Evolutionary conservation across 2,888 invertebrate species (phyloP).

Genomic region (Labia minor): DNA sequence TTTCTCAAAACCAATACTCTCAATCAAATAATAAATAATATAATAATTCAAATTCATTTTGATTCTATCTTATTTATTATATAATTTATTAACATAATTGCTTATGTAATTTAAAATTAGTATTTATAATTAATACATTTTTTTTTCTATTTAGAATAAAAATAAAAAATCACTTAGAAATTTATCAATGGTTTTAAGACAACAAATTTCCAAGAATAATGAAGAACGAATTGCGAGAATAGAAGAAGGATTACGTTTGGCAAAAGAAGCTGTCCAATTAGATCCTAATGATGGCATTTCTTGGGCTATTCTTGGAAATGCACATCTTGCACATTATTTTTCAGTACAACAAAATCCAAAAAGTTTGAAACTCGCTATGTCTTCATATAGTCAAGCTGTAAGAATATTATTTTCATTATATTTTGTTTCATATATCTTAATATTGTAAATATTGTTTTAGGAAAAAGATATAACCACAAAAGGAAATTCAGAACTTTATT

Average conservation of each 20-base stretch:
- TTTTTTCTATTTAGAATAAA: constrained; percentile 44
- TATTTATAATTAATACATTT: no score
- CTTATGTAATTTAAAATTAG: no score
- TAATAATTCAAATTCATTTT: no score
- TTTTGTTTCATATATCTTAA: no score
- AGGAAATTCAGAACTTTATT: constrained; percentile 68
- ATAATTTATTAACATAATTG: no score
- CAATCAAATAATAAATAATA: no score
- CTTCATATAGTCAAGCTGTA: constrained; percentile 72
- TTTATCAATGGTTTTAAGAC: constrained; percentile 68
- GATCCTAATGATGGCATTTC: constrained; percentile 70
- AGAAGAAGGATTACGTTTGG: constrained; percentile 60
- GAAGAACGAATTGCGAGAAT: constrained; percentile 50
- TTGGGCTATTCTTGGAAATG: constrained; percentile 77
- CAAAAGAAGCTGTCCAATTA: constrained; percentile 69
- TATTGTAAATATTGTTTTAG: constrained; percentile 35
- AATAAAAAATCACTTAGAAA: constrained; percentile 67
- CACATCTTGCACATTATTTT: constrained; percentile 71
- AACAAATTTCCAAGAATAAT: constrained; percentile 43
- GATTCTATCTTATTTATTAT: no score
- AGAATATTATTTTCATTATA: no score
- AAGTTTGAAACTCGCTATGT: constrained; percentile 59
- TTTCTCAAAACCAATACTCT: no score
- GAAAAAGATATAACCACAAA: constrained; percentile 58
- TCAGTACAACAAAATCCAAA: constrained; percentile 59